phyloP scores from a whole-genome alignment of 2,113 vertebrate genomes.

The Budorcas taxicolor region DNA sequence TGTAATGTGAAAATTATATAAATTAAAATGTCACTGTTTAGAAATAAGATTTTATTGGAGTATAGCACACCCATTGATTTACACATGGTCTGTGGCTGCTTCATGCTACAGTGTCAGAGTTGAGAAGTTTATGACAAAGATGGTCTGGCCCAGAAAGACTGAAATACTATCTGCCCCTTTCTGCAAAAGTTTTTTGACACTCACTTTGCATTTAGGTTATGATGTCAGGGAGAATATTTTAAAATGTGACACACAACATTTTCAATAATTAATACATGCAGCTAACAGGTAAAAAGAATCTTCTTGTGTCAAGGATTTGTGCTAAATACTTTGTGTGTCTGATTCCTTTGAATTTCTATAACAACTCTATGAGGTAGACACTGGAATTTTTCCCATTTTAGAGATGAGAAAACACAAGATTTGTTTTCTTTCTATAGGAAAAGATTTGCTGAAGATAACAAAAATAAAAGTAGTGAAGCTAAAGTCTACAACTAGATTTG shows the following conservation, averaged over 20 bases:
- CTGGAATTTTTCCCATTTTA: not conserved
- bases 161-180: not conserved
- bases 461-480: not conserved
- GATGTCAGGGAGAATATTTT: not conserved
- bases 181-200: not conserved
- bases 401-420: not conserved
- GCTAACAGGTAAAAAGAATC: not conserved
- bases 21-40: not conserved
- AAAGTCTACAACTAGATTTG: not conserved
- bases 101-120: not conserved
- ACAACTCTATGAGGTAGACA: not conserved
- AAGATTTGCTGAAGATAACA: not conserved
- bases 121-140: not conserved
- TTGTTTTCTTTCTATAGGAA: not conserved
- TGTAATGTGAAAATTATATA: not conserved
- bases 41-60: not conserved
- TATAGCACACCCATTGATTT: not conserved
- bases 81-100: not conserved
- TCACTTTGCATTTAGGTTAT: not conserved
- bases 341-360: not conserved
- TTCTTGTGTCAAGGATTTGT: not conserved
- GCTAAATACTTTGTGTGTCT: not conserved
- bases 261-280: not conserved
- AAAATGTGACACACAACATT: not conserved
- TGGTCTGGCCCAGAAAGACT: not conserved